These are phyloP conservation scores for Alcis repandata DNA, from an alignment of 2,888 invertebrate genomes.

Conservation along the genomic window DNA sequence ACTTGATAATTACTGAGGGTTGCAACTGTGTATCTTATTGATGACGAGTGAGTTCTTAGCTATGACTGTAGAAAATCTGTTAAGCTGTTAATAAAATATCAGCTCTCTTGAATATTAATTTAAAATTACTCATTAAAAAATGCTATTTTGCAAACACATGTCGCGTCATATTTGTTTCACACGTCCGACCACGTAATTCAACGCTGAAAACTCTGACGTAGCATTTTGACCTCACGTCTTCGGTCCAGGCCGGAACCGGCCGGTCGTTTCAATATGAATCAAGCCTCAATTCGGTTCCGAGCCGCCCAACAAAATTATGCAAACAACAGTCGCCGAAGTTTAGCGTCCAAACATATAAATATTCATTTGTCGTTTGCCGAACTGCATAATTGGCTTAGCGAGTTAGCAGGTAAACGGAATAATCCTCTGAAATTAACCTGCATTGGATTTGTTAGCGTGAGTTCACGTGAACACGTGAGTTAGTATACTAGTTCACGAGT, in stretches of 20 bases:
- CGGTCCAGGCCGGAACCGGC: background rate
- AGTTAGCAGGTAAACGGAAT: slow-evolving; percentile 21
- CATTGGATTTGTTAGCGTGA: slow-evolving; percentile 9
- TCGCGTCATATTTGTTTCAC: too few species aligned
- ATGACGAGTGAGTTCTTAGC: too few species aligned
- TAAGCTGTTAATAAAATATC: too few species aligned
- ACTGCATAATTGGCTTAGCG: slow-evolving; percentile 28
- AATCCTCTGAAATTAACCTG: slow-evolving; percentile 21
- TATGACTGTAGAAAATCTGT: too few species aligned
- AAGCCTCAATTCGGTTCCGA: background rate
- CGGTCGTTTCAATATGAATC: background rate
- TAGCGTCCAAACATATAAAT: slow-evolving; percentile 27
- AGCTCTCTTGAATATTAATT: too few species aligned
- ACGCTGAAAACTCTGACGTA: too few species aligned
- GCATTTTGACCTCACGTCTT: background rate
- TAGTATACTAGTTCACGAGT: background rate
- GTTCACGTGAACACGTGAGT: too few species aligned
- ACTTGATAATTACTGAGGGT: too few species aligned
- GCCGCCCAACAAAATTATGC: slow-evolving; percentile 26
- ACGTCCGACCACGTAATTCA: too few species aligned
- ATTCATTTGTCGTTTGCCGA: slow-evolving; percentile 25
- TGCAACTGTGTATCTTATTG: too few species aligned
- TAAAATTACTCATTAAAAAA: too few species aligned
- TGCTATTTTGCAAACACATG: too few species aligned
- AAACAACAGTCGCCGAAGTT: slow-evolving; percentile 12